Evolutionary conservation across 2,888 invertebrate genomes (phyloP).

Genomic region (Monoplex corrugatus): DNA sequence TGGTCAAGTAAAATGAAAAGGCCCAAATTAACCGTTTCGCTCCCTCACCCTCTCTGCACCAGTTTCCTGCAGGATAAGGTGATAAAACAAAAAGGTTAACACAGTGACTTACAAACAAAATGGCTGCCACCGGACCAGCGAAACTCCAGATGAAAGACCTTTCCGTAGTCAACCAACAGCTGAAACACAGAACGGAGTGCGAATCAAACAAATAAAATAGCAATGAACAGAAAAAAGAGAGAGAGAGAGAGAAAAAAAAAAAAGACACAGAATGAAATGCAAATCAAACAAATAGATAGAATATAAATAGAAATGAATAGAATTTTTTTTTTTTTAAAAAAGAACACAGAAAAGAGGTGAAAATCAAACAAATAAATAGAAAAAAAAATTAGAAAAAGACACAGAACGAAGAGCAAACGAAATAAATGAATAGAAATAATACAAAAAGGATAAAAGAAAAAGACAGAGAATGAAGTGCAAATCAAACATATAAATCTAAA

Average conservation of each 20-base stretch:
- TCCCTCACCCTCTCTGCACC: too few relatives aligned
- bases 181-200: conserved; percentile 54
- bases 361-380: neutral
- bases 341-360: too few relatives aligned
- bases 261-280: neutral
- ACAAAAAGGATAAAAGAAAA: neutral
- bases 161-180: conserved; percentile 75
- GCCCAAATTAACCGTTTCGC: too few relatives aligned
- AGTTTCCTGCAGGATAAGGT: too few relatives aligned
- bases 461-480: neutral
- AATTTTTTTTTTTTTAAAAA: too few relatives aligned
- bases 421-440: neutral
- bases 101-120: conserved; percentile 69
- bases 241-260: too few relatives aligned
- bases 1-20: too few relatives aligned
- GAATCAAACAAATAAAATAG: neutral
- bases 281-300: too few relatives aligned
- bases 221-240: neutral
- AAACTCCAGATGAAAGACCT: conserved; percentile 75
- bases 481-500: neutral
- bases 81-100: too few relatives aligned
- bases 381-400: neutral
- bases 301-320: neutral
- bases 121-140: conserved; percentile 69
- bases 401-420: neutral